Evolutionary conservation across 2,113 vertebrate species (phyloP), one percentile per base, ranked within the genome.

Genomic region (Myrmecobius fasciatus): DNA sequence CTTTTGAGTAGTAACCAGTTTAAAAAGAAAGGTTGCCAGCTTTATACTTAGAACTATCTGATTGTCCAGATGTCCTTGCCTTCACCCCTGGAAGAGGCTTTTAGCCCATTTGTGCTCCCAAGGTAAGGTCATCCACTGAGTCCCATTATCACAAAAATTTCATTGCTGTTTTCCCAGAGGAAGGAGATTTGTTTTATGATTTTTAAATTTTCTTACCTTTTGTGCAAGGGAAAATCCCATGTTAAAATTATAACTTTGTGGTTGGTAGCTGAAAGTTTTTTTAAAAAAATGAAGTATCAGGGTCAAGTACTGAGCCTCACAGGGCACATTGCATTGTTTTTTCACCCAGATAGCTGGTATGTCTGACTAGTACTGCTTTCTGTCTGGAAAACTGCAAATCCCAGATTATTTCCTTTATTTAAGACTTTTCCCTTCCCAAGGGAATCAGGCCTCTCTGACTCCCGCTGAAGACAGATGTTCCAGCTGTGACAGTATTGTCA

Each of bases 311-410:
- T 91, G 90, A 47, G 11, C 48, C 36, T 20, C 67, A 83, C 67
- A 67, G 60, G 31, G 12, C 0, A n/a, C 52, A 56, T n/a, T 56
- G 91, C 31, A 54, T 1, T 53, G 53, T 90, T 96, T 17, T 48
- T 92, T 96, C 49, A 91, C 48, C 53, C n/a, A 25, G 54, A 36
- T 89, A 91, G 54, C 90, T 89, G 36, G 17, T 75, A 5, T 91
- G 90, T 96, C 54, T 95, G 52, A 91, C 31, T 52, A 83, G 91
- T 53, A 52, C 43, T 95, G 52, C 75, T 96, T 96, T 54, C 89
- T 96, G 88, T 95, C 91, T 96, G 93, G 94, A 96, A 96, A 93
- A 47, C 91, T 95, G 91, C 95, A 98, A 98, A 90, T 88, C 20
- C 51, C 51, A 91, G 92, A 46, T 92, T 90, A 14, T 89, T 89